phyloP scores from a whole-genome alignment of 2,888 invertebrate genomes.

The Tipula vernalis region DNA sequence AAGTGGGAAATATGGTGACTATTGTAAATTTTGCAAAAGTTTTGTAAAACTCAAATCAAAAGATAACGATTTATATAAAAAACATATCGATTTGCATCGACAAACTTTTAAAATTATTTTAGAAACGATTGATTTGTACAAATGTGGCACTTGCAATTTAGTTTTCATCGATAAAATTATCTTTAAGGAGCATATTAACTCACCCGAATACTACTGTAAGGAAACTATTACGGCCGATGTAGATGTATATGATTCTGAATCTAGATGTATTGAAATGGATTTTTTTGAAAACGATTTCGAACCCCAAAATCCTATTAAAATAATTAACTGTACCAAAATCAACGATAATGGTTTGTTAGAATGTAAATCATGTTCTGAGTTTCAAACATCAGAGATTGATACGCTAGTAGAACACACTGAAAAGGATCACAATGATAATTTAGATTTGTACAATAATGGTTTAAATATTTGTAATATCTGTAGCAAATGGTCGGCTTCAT shows the following conservation, averaged over 20 bases:
- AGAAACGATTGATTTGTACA: background rate
- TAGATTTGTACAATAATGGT: background rate
- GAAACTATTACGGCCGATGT: background rate
- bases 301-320: background rate
- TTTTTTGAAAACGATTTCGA: background rate
- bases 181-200: background rate
- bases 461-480: background rate
- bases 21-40: background rate
- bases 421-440: background rate
- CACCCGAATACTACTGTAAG: background rate
- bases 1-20: background rate
- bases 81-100: background rate
- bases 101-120: background rate
- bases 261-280: background rate
- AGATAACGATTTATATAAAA: background rate
- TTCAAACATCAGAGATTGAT: background rate
- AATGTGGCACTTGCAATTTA: constrained; percentile 8
- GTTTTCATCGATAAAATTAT: background rate
- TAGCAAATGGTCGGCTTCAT: background rate
- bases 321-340: background rate
- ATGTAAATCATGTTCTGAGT: background rate
- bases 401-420: background rate
- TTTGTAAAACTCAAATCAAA: background rate
- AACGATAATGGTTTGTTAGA: background rate
- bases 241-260: background rate